Base-by-base conservation (phyloP, 2,113 vertebrate genomes). In the Vulpes lagopus region DNA sequence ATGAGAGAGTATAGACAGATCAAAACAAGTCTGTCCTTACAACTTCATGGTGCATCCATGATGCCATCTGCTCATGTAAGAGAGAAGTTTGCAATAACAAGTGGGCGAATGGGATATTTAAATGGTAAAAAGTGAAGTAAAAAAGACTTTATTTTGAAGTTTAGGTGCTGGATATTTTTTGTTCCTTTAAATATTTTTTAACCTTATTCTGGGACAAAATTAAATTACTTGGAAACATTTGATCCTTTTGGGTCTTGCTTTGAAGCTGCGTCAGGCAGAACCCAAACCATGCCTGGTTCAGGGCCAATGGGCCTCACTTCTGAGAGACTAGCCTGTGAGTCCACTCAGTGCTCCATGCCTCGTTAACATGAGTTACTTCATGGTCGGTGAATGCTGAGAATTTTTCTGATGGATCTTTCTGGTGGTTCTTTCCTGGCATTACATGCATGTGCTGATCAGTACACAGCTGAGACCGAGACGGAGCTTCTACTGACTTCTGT, bases 41-140 rank as follows among this genome's bases (percentile, higher is more conserved):
- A 59, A 1, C 27, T 53, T 16, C 32, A 3, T 2, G 7, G 8
- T 5, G 14, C 12, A 5, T 17, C n/a, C 6, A 0, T 6, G 25
- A 35, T 8, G 5, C 38, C 25, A 1, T 23, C n/a, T 38, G 8
- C 25, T 19, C 30, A 2, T 4, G 12, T 16, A n/a, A 67, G 67
- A 65, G 43, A 20, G 0, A 7, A 6, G 25, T 32, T 32, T 51
- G 69, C 35, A 81, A 8, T 35, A 38, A 4, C 27, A 12, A 27
- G 35, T 84, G 27, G 32, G 38, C 32, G 38, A 69, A 20, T 11
- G 23, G 38, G 25, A 4, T 53, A 12, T 20, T 23, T 30, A n/a
- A 38, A 2, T 25, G 11, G 14, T n/a, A 51, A 53, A n/a, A 30
- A 38, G 12, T 2, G 27, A 91, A 57, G 35, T 57, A 19, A 30